Evolutionary conservation across 2,888 invertebrate species (phyloP), one percentile per base, ranked within the genome.

Genomic region (Sipha maydis): DNA sequence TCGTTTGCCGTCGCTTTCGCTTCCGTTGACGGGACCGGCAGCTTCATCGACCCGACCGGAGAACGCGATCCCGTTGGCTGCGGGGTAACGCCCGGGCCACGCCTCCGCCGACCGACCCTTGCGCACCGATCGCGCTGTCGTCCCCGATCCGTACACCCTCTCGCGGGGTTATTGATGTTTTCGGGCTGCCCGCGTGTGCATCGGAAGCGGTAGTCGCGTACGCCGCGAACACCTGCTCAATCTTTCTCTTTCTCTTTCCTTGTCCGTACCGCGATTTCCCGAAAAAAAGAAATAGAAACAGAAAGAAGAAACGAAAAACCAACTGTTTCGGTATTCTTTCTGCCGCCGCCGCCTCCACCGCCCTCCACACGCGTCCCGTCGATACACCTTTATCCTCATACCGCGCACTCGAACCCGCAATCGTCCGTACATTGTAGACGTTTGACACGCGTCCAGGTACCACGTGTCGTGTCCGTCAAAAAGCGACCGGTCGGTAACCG

Each of bases 151-250:
- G 21, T 9, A 48, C 41, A 1, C 48, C 25, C 85, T 3, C 25
- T 34, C 67, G 34, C n/a, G 54, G 79, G 71, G 86, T 86, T 86
- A 86, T 86, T 86, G 86, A 86, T 86, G 79, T 86, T 79, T 86
- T 86, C 79, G 56, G 75, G 76, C 75, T 75, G 41, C 38, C 80
- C n/a, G 34, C 67, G 67, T 14, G 54, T 80, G 38, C 54, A 61
- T 61, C n/a, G 11, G 79, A 67, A 80, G 21, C 75, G n/a, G 31
- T 25, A 54, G 83, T 25, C 28, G 41, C 56, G n/a, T 61, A 38
- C n/a, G 19, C 73, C 31, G 4, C 28, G 73, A 84, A 84, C 83
- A 84, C 83, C 83, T 84, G 83, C 73, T 56, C 56, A 19, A 56
- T 2, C 1, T 14, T n/a, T n/a, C n/a, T 54, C 54, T 54, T 8